Conservation (phyloP, 2,888 invertebrate species). For the Lymantria monacha region DNA sequence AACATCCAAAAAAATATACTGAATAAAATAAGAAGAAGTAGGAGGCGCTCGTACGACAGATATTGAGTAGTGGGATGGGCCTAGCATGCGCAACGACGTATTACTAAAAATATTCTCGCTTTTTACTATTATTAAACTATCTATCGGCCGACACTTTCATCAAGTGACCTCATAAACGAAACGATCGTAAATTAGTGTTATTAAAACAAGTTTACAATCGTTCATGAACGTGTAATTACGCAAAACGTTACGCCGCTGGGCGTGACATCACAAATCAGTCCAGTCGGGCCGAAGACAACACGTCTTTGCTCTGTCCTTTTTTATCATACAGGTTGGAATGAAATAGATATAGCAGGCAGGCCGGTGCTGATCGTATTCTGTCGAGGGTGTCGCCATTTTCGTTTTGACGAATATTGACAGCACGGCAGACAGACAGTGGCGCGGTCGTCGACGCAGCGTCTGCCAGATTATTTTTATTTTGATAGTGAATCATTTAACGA, state of each 20-base stretch:
- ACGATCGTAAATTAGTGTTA: constrained; percentile 73
- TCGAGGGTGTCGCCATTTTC: constrained; percentile 88
- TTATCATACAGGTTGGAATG: constrained; percentile 36
- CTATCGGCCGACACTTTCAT: constrained; percentile 67
- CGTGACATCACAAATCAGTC: constrained; percentile 82
- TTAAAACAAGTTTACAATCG: constrained; percentile 77
- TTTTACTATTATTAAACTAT: constrained; percentile 62
- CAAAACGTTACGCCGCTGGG: constrained; percentile 82
- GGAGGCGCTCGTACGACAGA: constrained; percentile 79
- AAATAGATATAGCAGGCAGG: constrained; percentile 53
- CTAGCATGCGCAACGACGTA: constrained; percentile 78
- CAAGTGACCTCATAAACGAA: constrained; percentile 64
- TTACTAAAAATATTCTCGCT: constrained; percentile 49
- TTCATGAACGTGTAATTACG: constrained; percentile 76
- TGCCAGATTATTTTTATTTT: constrained; percentile 79
- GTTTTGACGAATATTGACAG: constrained; percentile 89
- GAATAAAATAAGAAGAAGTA: constrained; percentile 80
- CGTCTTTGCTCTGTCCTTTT: constrained; percentile 57
- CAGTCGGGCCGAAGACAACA: constrained; percentile 73
- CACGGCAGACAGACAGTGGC: constrained; percentile 81
- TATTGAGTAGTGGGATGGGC: constrained; percentile 82
- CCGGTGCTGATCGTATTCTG: constrained; percentile 78
- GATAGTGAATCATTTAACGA: constrained; percentile 76
- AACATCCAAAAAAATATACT: constrained; percentile 62
- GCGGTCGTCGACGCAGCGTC: constrained; percentile 79